phyloP scores from a whole-genome alignment of 2,797 vertebrate genomes.

The Peromyscus eremicus region DNA sequence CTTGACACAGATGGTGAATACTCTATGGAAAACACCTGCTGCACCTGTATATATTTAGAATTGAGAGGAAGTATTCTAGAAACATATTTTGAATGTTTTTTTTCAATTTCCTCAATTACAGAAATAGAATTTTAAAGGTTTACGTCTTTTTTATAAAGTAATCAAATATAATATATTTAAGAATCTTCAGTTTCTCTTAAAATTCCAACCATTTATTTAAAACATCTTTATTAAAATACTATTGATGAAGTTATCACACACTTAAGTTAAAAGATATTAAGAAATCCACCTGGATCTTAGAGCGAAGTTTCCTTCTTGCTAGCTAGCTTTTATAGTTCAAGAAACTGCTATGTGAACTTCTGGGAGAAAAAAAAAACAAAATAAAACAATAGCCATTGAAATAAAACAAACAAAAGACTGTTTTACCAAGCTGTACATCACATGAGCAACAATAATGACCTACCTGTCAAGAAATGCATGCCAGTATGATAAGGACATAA shows the following conservation, averaged over 20 bases:
- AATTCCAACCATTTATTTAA: not conserved
- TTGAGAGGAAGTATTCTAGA: not conserved
- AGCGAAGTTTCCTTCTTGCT: no score
- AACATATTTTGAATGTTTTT: not conserved
- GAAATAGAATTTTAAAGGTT: not conserved
- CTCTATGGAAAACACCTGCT: not conserved
- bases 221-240: not conserved
- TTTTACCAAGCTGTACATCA: not conserved
- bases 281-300: no score
- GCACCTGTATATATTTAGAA: not conserved
- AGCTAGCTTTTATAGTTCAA: not conserved
- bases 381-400: no score
- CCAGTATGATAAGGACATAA: not conserved
- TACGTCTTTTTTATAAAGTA: not conserved
- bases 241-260: not conserved
- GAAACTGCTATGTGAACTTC: not conserved
- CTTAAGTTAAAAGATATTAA: not conserved
- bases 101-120: not conserved
- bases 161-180: no score
- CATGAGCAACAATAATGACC: not conserved
- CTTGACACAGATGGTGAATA: not conserved
- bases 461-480: not conserved
- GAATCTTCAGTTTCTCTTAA: not conserved
- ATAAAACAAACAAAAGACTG: not conserved
- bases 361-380: not conserved